A percentile compares a stretch with the other conserved stretches of the same genome.
Evolutionary conservation across 2,888 invertebrate genomes (phyloP).

Genomic region (Ariolimax columbianus): DNA sequence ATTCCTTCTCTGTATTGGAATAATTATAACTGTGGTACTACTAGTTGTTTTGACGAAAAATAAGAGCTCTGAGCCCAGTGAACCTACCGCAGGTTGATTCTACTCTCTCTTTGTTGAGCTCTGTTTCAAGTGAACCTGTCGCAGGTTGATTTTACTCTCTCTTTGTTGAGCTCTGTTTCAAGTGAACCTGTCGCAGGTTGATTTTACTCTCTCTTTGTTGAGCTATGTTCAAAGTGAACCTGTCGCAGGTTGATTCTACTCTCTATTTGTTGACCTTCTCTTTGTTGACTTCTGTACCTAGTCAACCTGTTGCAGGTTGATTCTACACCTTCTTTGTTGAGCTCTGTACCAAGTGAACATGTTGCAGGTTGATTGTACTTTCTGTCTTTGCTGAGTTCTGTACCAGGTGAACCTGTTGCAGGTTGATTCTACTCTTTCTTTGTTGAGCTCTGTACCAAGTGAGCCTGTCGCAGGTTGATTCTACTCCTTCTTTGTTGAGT

Average conservation of each 20-base stretch:
- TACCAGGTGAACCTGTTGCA: neutral
- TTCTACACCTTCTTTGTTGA: neutral
- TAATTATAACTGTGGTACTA: constrained; percentile 62
- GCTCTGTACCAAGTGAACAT: neutral
- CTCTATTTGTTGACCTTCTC: too few relatives aligned
- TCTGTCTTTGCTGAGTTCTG: neutral
- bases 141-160: constrained; percentile 2
- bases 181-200: constrained; percentile 17
- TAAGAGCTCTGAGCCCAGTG: neutral
- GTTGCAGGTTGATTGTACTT: neutral
- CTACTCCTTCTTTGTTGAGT: neutral
- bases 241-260: constrained; percentile 7
- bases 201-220: neutral
- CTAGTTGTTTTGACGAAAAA: constrained; percentile 59
- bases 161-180: neutral
- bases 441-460: neutral
- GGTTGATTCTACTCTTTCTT: neutral
- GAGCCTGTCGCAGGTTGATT: constrained; percentile 19
- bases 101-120: neutral
- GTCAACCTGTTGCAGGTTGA: too few relatives aligned
- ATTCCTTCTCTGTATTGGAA: constrained; percentile 60
- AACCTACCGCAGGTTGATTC: constrained; percentile 9
- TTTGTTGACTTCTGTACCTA: too few relatives aligned
- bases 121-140: neutral
- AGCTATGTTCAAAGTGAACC: neutral